Conservation (phyloP, 2,888 invertebrate species). For the Cartodere bifasciata region DNA sequence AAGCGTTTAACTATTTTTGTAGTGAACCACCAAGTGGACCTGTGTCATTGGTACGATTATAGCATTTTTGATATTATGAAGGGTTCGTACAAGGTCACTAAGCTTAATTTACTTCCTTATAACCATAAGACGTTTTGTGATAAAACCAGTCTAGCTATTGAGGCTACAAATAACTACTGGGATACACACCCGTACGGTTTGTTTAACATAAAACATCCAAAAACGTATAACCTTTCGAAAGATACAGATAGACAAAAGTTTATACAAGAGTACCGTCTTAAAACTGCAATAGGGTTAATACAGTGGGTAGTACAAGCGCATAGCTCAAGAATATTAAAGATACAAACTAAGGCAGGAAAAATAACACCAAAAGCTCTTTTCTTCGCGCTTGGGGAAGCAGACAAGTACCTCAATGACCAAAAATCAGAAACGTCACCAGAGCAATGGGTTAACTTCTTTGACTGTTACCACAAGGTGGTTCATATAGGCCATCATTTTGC, state of each 20-base stretch:
- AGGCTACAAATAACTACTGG: slow-evolving; percentile 51
- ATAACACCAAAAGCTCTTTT: too few relatives aligned
- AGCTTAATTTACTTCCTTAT: too few relatives aligned
- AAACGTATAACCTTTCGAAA: slow-evolving; percentile 53
- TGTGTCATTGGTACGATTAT: slow-evolving; percentile 51
- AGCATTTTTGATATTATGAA: slow-evolving; percentile 27
- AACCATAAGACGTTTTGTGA: too few relatives aligned
- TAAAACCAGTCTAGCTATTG: slow-evolving; percentile 42
- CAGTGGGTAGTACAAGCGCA: too few relatives aligned
- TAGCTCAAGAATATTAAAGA: too few relatives aligned
- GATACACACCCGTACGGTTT: slow-evolving; percentile 43
- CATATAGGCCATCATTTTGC: slow-evolving; percentile 44
- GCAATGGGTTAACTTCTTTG: slow-evolving; percentile 57
- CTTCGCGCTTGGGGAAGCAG: too few relatives aligned
- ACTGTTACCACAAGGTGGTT: slow-evolving; percentile 50
- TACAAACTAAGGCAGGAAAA: too few relatives aligned
- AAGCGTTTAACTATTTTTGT: slow-evolving; percentile 47
- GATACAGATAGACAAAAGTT: slow-evolving; percentile 45
- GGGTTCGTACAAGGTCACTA: too few relatives aligned
- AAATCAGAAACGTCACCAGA: too few relatives aligned
- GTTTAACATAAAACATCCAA: slow-evolving; percentile 55
- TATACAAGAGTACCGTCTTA: too few relatives aligned
- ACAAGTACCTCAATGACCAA: too few relatives aligned
- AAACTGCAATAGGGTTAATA: too few relatives aligned
- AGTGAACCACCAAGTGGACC: slow-evolving; percentile 49